Percentiles rank a stretch among this genome's conserved stretches.
Conservation (phyloP, 2,888 invertebrate genomes). For the Meghimatium bilineatum region DNA sequence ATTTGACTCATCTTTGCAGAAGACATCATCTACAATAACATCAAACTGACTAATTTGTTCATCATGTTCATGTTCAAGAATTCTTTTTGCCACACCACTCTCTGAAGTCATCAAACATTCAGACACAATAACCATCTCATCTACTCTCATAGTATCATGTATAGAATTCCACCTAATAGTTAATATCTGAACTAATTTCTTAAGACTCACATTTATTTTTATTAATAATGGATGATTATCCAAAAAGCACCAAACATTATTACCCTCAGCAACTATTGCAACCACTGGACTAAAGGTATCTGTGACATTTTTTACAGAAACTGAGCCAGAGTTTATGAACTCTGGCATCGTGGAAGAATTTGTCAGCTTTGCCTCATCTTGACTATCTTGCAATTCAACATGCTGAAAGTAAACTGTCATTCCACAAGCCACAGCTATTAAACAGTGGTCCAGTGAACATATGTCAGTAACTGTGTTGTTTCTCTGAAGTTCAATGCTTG, state of each 20-base stretch:
- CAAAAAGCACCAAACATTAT: conserved; percentile 31
- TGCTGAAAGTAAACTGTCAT: conserved; percentile 30
- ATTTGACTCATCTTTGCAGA: neutral
- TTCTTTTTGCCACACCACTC: neutral
- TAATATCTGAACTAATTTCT: neutral
- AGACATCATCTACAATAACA: conserved; percentile 5
- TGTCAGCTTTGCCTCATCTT: neutral
- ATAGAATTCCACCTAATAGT: conserved; percentile 6
- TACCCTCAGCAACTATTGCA: neutral
- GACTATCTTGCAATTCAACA: neutral
- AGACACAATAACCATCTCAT: conserved; percentile 4
- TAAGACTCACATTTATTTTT: conserved; percentile 6
- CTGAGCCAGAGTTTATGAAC: neutral
- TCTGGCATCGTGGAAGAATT: conserved; percentile 3
- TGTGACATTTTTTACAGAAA: conserved; percentile 3
- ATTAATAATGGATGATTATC: conserved; percentile 7
- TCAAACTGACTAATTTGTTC: neutral
- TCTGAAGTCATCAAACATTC: neutral
- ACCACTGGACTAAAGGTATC: conserved; percentile 13
- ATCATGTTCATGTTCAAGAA: neutral
- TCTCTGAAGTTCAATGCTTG: neutral
- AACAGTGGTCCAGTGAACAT: conserved; percentile 11
- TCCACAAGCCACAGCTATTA: conserved; percentile 37
- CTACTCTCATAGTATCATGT: conserved; percentile 15
- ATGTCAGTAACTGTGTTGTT: conserved; percentile 5